Percentiles rank a stretch among this genome's conserved stretches.
phyloP scores from a whole-genome alignment of 1,140 invertebrate genomes.

The Drosophila lacertosa region DNA sequence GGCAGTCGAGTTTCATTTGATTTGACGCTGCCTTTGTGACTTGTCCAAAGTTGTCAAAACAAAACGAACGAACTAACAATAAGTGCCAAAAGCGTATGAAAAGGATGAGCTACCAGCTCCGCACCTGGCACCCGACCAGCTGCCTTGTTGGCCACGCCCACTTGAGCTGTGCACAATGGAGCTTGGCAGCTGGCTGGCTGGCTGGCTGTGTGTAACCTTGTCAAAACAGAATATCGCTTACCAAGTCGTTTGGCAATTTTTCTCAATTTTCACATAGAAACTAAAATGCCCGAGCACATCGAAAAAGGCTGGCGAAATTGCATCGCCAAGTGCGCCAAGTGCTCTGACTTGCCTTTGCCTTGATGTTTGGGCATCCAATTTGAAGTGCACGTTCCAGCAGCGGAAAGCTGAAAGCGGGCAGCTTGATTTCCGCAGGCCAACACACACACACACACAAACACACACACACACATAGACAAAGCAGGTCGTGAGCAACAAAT shows the following conservation, averaged over 20 bases:
- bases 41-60: conserved; percentile 72
- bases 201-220: conserved; percentile 36
- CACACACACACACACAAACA: conserved; percentile 4
- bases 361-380: conserved; percentile 77
- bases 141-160: conserved; percentile 10
- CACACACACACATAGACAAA: neutral
- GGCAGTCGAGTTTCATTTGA: conserved; percentile 59
- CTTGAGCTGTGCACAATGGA: conserved; percentile 25
- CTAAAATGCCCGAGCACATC: conserved; percentile 26
- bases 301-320: conserved; percentile 43
- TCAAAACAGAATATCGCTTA: conserved; percentile 78
- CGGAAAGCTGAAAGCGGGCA: neutral
- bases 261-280: conserved; percentile 78
- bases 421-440: conserved; percentile 23
- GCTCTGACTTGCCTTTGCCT: conserved; percentile 8
- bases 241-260: conserved; percentile 81
- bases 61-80: conserved; percentile 62
- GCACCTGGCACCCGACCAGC: conserved; percentile 66
- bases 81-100: conserved; percentile 48
- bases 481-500: conserved; percentile 18
- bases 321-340: conserved; percentile 32
- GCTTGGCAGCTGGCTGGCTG: conserved; percentile 18
- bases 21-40: conserved; percentile 60
- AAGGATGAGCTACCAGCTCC: conserved; percentile 19
- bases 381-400: conserved; percentile 23